Evolutionary conservation across 2,113 vertebrate species (phyloP).

Genomic region (Chloroceryle aenea): DNA sequence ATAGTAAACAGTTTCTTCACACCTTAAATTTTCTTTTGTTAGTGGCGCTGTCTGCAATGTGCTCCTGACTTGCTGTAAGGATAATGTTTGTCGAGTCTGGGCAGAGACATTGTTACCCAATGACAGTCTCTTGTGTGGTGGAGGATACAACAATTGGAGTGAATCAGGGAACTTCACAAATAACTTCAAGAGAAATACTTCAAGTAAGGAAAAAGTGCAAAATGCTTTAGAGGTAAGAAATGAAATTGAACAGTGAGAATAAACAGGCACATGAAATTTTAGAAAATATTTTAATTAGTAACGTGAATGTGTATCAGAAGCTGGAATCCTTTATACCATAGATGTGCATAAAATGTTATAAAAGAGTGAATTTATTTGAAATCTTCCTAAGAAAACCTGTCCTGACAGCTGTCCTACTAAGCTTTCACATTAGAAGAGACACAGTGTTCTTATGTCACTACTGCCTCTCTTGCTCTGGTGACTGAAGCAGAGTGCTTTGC

Average conservation of each 20-base stretch:
- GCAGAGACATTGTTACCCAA: constrained; percentile 95
- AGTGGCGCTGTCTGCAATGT: constrained; percentile 94
- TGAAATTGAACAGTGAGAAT: neutral
- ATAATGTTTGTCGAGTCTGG: constrained; percentile 97
- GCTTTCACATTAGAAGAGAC: neutral
- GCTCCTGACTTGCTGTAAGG: constrained; percentile 95
- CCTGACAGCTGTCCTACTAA: neutral
- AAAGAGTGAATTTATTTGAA: neutral
- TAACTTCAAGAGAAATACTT: constrained; percentile 81
- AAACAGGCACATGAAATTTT: neutral
- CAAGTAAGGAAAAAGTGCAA: constrained; percentile 81
- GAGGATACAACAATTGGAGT: constrained; percentile 75
- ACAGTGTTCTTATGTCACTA: neutral
- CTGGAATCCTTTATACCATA: neutral
- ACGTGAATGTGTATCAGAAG: neutral
- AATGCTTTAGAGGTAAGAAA: constrained; percentile 84
- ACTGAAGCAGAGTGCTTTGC: neutral
- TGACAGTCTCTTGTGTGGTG: constrained; percentile 87
- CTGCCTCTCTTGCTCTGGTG: neutral
- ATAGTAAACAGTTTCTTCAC: neutral
- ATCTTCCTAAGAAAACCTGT: neutral
- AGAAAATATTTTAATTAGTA: neutral
- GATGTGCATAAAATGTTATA: neutral
- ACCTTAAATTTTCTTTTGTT: constrained; percentile 33
- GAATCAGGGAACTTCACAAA: constrained; percentile 71